These are phyloP conservation scores for Engraulis encrasicolus DNA, from an alignment of 2,113 vertebrate species.

Conservation along the genomic window DNA sequence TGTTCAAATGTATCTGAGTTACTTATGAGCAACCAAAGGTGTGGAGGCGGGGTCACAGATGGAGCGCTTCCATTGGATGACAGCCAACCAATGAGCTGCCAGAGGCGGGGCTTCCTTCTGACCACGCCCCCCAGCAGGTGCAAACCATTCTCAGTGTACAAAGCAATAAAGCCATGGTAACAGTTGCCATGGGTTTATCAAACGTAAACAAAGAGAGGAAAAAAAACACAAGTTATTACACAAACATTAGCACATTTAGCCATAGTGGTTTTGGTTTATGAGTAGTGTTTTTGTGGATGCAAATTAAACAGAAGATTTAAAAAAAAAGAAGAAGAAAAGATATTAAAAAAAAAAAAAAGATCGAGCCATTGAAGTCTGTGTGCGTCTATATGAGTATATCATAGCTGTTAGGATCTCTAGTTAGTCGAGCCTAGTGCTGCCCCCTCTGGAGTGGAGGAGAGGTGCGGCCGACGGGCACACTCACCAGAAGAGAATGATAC, in stretches of 20 bases:
- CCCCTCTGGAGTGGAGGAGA: conserved; percentile 58
- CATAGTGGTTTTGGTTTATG: conserved; percentile 72
- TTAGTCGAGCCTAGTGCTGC: conserved; percentile 68
- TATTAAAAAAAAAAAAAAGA: conserved; percentile 61
- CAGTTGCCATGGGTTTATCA: conserved; percentile 66
- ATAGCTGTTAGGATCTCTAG: conserved; percentile 68
- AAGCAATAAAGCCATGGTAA: conserved; percentile 93
- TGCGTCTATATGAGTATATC: conserved; percentile 36
- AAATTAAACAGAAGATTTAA: too few relatives aligned
- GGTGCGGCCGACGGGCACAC: conserved; percentile 68
- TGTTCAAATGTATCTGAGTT: conserved; percentile 75
- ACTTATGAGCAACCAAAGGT: conserved; percentile 79
- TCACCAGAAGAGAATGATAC: conserved; percentile 82
- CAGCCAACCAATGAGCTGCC: conserved; percentile 26
- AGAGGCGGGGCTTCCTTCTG: not conserved
- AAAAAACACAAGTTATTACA: conserved; percentile 54
- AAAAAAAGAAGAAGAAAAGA: conserved; percentile 74
- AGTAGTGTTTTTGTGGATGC: conserved; percentile 78
- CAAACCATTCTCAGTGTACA: conserved; percentile 88
- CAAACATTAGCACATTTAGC: conserved; percentile 80
- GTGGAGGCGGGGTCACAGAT: conserved; percentile 48
- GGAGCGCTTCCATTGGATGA: conserved; percentile 16
- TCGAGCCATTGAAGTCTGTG: conserved; percentile 44
- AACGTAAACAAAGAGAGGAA: conserved; percentile 35
- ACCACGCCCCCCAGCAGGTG: conserved; percentile 25